phyloP scores from a whole-genome alignment of 2,888 invertebrate species.

The Gasteruption jaculator region DNA sequence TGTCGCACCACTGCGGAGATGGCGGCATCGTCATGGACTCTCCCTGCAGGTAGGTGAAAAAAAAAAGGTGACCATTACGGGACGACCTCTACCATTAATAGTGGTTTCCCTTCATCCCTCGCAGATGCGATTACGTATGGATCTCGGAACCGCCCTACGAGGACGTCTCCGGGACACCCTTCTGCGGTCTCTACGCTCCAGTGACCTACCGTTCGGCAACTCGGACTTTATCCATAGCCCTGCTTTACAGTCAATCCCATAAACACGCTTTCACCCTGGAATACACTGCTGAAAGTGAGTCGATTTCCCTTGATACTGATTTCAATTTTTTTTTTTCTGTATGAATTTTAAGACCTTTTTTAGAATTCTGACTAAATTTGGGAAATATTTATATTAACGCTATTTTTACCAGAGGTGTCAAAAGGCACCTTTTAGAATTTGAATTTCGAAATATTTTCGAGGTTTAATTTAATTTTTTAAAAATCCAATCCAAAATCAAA shows the following conservation, averaged over 20 bases:
- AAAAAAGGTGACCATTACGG: not conserved
- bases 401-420: too few relatives aligned
- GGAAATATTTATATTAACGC: not conserved
- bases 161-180: conserved; percentile 58
- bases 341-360: too few relatives aligned
- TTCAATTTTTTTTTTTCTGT: too few relatives aligned
- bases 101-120: conserved; percentile 15
- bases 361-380: too few relatives aligned
- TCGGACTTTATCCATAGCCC: conserved; percentile 57
- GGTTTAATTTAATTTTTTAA: not conserved
- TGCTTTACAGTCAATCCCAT: conserved; percentile 59
- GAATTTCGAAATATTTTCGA: too few relatives aligned
- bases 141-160: conserved; percentile 65
- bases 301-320: not conserved
- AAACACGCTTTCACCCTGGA: conserved; percentile 62
- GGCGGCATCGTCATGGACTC: conserved; percentile 44
- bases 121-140: conserved; percentile 62
- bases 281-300: conserved; percentile 62
- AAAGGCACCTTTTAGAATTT: too few relatives aligned
- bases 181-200: conserved; percentile 55
- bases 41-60: conserved; percentile 47
- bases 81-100: not conserved
- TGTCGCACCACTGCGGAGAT: conserved; percentile 48
- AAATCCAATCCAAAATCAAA: not conserved
- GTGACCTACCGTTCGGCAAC: conserved; percentile 59